A percentile compares a stretch with the other conserved stretches of the same genome.
phyloP scores from a whole-genome alignment of 2,888 invertebrate species.

The Nomada ruficornis region DNA sequence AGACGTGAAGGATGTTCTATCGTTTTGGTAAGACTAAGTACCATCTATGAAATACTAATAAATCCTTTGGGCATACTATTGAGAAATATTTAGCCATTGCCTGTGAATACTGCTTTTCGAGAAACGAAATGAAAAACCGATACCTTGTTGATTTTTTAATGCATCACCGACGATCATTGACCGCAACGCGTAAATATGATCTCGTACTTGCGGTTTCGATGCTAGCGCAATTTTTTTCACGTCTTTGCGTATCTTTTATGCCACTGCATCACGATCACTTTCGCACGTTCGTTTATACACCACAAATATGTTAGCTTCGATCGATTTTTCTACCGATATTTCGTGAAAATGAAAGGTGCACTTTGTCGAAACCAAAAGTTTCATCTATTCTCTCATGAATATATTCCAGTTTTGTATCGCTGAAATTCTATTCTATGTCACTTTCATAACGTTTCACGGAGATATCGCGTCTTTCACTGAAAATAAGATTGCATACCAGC shows the following conservation, averaged over 20 bases:
- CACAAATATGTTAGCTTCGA: not conserved
- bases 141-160: slow-evolving; percentile 12
- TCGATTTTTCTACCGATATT: not conserved
- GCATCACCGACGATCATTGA: slow-evolving; percentile 5
- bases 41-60: not conserved
- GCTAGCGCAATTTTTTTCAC: slow-evolving; percentile 13
- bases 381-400: not conserved
- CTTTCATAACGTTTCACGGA: slow-evolving; percentile 30
- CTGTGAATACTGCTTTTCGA: not conserved
- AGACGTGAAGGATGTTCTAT: slow-evolving; percentile 86
- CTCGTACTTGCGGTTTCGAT: slow-evolving; percentile 49
- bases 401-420: not conserved
- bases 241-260: not conserved
- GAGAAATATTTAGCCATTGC: not conserved
- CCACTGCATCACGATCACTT: slow-evolving; percentile 7
- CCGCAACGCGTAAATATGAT: slow-evolving; percentile 56
- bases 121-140: not conserved
- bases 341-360: not conserved
- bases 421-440: not conserved
- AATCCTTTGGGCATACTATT: not conserved
- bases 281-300: not conserved
- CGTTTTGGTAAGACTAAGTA: slow-evolving; percentile 86
- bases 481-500: slow-evolving; percentile 29
- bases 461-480: slow-evolving; percentile 43
- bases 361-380: not conserved